These are phyloP conservation scores for Trichopria drosophilae DNA, from an alignment of 2,888 invertebrate species.

Conservation along the genomic window DNA sequence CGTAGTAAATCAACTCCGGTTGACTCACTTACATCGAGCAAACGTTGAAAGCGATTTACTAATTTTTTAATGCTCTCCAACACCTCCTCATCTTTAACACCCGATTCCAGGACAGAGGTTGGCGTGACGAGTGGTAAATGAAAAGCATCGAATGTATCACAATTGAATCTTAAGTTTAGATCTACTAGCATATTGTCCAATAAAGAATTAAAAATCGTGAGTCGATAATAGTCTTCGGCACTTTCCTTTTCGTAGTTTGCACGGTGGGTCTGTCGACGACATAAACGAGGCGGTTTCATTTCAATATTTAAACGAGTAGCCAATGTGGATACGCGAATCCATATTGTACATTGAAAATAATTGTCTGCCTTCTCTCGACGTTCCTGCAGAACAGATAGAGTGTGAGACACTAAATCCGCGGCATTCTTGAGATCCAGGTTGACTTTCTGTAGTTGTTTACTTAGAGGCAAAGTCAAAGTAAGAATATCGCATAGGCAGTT, in stretches of 20 bases:
- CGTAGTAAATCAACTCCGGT: background rate
- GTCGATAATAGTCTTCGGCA: conserved; percentile 17
- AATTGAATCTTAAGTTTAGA: conserved; percentile 5
- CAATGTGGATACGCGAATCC: conserved; percentile 1
- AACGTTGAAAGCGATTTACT: background rate
- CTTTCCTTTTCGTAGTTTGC: conserved; percentile 10
- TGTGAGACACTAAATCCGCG: conserved; percentile 11
- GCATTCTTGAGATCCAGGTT: conserved; percentile 26
- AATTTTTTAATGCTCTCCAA: conserved; percentile 33
- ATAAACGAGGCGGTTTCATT: conserved; percentile 13
- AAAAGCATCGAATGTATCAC: background rate
- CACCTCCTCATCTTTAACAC: background rate
- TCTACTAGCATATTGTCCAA: conserved; percentile 13
- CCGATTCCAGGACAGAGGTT: background rate
- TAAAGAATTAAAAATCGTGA: conserved; percentile 12
- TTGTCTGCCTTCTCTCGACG: conserved; percentile 10
- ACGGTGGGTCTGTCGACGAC: conserved; percentile 14
- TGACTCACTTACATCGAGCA: conserved; percentile 1
- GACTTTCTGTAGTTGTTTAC: conserved; percentile 19
- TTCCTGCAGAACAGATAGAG: conserved; percentile 10
- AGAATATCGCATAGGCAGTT: conserved; percentile 17
- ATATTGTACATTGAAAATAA: conserved; percentile 12
- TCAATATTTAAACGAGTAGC: conserved; percentile 12
- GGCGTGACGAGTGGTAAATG: conserved; percentile 7
- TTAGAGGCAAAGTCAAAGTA: conserved; percentile 15